Evolutionary conservation across 2,113 vertebrate genomes (phyloP).

Genomic region (Aspiorhynchus laticeps): DNA sequence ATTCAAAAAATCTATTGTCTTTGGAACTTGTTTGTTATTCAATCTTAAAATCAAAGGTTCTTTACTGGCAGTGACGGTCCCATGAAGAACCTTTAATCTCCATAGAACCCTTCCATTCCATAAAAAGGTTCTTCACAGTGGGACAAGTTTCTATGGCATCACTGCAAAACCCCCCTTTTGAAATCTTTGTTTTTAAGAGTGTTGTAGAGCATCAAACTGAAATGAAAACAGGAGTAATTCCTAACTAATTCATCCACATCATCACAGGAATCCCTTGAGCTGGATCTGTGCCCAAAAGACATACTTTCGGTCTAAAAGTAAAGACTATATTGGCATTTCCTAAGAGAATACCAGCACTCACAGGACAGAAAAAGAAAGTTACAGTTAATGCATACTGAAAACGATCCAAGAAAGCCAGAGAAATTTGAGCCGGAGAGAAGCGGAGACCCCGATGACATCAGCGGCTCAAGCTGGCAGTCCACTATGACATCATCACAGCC

Average conservation of each 20-base stretch:
- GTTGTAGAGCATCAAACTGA: background rate
- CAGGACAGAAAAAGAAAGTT: background rate
- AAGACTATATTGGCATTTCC: background rate
- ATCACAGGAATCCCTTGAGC: background rate
- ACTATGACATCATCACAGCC: background rate
- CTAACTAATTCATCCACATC: background rate
- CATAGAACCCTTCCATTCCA: no score
- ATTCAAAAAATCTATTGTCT: background rate
- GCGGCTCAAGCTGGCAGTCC: background rate
- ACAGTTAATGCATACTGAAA: background rate
- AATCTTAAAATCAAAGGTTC: background rate
- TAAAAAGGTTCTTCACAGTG: no score
- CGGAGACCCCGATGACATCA: conserved; percentile 2
- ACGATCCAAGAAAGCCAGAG: background rate
- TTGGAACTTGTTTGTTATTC: background rate
- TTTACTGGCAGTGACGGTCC: no score
- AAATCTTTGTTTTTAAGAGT: no score
- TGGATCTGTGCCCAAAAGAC: background rate
- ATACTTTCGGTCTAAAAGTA: background rate
- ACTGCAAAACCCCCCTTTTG: background rate
- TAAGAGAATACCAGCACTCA: background rate
- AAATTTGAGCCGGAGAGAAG: background rate
- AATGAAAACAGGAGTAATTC: background rate
- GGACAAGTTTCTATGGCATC: background rate
- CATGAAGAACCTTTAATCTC: no score